Conservation (phyloP, 2,113 vertebrate genomes). For the Pteropus alecto region DNA sequence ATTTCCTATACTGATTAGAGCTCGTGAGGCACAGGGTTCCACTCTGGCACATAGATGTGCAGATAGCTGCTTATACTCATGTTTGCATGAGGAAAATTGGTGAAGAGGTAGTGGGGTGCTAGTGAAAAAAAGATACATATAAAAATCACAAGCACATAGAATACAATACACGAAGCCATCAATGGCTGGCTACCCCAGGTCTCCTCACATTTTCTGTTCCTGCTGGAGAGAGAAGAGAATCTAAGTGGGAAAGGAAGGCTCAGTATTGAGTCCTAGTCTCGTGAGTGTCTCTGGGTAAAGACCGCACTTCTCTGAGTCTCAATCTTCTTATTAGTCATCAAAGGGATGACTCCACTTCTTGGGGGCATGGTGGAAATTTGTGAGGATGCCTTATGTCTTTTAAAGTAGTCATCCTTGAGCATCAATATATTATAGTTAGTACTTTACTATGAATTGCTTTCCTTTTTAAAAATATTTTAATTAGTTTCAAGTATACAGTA, state of each 20-base stretch:
- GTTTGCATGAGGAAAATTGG: background rate
- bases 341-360: background rate
- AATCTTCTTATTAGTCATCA: background rate
- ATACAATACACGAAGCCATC: background rate
- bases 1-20: background rate
- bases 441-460: background rate
- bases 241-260: background rate
- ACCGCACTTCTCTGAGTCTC: background rate
- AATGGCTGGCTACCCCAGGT: background rate
- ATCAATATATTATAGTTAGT: background rate
- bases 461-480: background rate
- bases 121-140: background rate
- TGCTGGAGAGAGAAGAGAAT: background rate
- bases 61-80: background rate
- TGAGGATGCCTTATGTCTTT: background rate
- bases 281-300: background rate
- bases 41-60: fast-evolving
- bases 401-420: background rate
- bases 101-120: background rate
- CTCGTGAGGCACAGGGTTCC: background rate
- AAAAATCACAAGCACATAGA: background rate
- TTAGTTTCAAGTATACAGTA: too few species aligned
- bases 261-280: background rate
- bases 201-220: background rate
- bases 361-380: background rate